phyloP scores from a whole-genome alignment of 2,797 vertebrate genomes.

The Ctenopoma multispine region DNA sequence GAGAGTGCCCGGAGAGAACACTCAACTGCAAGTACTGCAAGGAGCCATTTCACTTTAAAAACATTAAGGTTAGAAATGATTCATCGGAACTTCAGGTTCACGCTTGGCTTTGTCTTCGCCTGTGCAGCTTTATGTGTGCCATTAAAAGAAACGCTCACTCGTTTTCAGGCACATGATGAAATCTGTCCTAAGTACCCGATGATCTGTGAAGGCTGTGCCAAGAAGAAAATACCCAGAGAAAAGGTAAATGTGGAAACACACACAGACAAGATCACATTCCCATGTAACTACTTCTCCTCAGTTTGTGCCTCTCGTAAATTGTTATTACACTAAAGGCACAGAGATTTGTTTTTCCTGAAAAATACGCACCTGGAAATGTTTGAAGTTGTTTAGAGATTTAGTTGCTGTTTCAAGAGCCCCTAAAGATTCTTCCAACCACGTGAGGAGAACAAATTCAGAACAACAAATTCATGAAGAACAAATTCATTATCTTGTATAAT shows the following conservation, averaged over 20 bases:
- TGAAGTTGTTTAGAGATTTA: neutral
- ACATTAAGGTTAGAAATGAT: constrained; percentile 81
- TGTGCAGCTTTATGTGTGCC: constrained; percentile 6
- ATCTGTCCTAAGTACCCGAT: constrained; percentile 95
- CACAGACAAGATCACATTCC: neutral
- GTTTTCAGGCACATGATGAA: constrained; percentile 90
- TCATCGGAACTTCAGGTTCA: constrained; percentile 33
- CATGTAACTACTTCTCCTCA: too few relatives aligned
- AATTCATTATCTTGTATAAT: too few relatives aligned
- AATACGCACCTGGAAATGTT: neutral
- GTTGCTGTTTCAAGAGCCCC: too few relatives aligned
- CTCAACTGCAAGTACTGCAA: constrained; percentile 91
- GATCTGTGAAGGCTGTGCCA: constrained; percentile 94
- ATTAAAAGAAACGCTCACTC: neutral
- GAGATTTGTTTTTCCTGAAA: neutral
- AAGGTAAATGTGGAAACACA: constrained; percentile 78
- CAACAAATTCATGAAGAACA: too few relatives aligned
- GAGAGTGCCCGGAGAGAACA: constrained; percentile 88
- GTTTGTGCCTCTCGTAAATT: neutral
- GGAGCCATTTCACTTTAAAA: constrained; percentile 86
- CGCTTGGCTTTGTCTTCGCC: neutral
- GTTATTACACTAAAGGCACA: neutral
- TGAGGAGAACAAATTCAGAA: neutral
- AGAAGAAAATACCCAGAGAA: constrained; percentile 94
- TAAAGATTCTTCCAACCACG: neutral